phyloP scores from a whole-genome alignment of 1,140 invertebrate species.

The Nephila pilipes region DNA sequence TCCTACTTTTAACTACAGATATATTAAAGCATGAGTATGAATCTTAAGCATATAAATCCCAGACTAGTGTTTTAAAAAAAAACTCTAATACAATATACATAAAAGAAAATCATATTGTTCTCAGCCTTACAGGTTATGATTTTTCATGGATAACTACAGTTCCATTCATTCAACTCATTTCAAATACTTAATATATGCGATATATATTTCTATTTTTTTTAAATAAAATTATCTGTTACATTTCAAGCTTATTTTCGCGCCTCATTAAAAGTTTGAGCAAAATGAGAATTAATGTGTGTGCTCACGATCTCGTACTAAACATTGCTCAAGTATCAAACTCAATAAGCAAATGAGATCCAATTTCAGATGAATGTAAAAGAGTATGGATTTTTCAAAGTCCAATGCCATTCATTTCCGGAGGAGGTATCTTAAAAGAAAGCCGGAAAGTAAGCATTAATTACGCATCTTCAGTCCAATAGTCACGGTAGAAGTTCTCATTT shows the following conservation, averaged over 20 bases:
- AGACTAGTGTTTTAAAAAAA: too few species aligned
- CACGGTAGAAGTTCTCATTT: constrained; percentile 12
- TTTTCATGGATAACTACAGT: too few species aligned
- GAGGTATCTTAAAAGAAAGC: constrained; percentile 34
- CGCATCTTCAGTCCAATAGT: constrained; percentile 44
- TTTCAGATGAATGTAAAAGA: constrained; percentile 8
- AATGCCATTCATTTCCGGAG: constrained; percentile 21
- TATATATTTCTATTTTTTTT: neutral
- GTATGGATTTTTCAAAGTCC: constrained; percentile 12
- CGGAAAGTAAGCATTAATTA: constrained; percentile 64
- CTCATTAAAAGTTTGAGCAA: constrained; percentile 19
- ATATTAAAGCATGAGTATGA: too few species aligned
- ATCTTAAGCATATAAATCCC: too few species aligned
- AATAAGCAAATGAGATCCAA: constrained; percentile 31
- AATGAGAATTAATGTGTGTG: constrained; percentile 3
- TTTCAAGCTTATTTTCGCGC: neutral
- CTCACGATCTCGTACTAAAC: constrained; percentile 8
- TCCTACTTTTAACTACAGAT: too few species aligned
- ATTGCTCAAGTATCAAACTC: constrained; percentile 38
- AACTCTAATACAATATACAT: too few species aligned
- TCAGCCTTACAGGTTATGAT: too few species aligned
- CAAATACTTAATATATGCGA: too few species aligned
- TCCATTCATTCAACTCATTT: too few species aligned
- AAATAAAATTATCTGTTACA: neutral
- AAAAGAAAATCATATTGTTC: too few species aligned